Evolutionary conservation across 2,113 vertebrate genomes (phyloP).

Genomic region (Chionis minor): DNA sequence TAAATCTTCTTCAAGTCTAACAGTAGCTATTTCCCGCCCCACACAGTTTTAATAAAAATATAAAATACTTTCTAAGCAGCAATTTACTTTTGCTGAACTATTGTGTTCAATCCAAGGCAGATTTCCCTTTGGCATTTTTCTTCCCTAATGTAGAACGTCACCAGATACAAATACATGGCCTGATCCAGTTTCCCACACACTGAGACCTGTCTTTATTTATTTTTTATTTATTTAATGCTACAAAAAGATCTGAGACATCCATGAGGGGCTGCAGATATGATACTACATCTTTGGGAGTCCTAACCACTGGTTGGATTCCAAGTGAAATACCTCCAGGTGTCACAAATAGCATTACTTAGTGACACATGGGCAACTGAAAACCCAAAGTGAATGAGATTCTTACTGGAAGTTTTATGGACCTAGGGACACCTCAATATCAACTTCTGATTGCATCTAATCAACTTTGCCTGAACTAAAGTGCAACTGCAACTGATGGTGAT

Average conservation of each 20-base stretch:
- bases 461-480: neutral
- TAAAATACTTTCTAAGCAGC: neutral
- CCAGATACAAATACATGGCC: neutral
- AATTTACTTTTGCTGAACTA: neutral
- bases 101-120: neutral
- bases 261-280: neutral
- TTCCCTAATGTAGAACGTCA: neutral
- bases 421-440: neutral
- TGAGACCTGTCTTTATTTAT: neutral
- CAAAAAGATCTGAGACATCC: neutral
- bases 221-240: neutral
- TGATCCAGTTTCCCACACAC: neutral
- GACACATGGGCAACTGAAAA: neutral
- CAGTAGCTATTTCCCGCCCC: neutral
- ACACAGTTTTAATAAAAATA: neutral
- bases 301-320: neutral
- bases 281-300: neutral
- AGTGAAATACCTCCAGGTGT: neutral
- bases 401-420: neutral
- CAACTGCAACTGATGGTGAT: neutral
- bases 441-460: neutral
- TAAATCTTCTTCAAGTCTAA: neutral
- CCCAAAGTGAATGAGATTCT: neutral
- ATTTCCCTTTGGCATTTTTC: neutral
- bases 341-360: neutral